Evolutionary conservation across 2,113 vertebrate genomes (phyloP).

Genomic region (Fulica atra): DNA sequence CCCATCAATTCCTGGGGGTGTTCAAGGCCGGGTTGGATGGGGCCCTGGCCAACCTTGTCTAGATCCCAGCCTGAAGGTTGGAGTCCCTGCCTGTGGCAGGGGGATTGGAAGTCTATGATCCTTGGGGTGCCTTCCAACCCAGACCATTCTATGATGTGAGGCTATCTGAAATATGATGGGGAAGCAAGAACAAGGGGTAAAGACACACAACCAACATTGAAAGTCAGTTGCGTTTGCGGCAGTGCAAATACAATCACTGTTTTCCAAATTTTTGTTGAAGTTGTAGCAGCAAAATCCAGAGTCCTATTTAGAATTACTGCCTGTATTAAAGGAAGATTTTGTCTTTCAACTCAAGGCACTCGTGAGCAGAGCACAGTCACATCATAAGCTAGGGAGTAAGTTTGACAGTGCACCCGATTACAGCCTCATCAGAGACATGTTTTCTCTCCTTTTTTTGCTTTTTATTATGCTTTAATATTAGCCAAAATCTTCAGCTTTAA

Average conservation of each 20-base stretch:
- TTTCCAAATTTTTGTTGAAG: neutral
- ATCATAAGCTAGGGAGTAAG: neutral
- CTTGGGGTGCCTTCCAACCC: too few species aligned
- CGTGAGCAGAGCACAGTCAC: neutral
- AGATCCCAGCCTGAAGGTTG: too few species aligned
- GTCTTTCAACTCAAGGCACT: neutral
- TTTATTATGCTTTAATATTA: neutral
- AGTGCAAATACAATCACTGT: neutral
- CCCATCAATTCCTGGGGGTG: too few species aligned
- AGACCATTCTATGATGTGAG: too few species aligned
- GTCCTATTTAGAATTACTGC: neutral
- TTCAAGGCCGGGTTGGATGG: too few species aligned
- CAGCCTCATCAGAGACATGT: neutral
- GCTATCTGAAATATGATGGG: accelerated
- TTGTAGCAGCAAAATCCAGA: neutral
- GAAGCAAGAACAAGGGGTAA: neutral
- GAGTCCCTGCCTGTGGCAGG: too few species aligned
- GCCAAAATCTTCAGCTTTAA: neutral
- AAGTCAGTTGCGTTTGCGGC: neutral
- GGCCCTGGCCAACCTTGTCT: too few species aligned
- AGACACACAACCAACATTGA: neutral
- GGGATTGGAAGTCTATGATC: too few species aligned
- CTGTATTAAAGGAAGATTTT: neutral
- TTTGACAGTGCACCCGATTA: neutral
- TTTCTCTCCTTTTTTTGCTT: neutral